Evolutionary conservation across 2,797 vertebrate species (phyloP).

Genomic region (Poeciliopsis paucimaculata): DNA sequence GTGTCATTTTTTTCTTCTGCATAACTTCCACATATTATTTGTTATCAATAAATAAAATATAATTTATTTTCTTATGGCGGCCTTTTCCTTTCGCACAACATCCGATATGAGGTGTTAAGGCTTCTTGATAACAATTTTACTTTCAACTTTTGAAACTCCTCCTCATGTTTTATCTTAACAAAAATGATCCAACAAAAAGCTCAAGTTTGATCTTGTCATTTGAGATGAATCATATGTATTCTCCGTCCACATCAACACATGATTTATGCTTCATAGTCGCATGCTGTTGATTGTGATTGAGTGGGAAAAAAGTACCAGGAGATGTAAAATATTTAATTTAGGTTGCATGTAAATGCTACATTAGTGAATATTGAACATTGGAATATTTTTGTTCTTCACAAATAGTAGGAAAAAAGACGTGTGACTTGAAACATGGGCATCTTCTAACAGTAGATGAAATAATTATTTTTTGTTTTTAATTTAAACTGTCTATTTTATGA

Average conservation of each 20-base stretch:
- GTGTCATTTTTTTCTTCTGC: background rate
- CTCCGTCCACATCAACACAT: background rate
- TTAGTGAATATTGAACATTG: background rate
- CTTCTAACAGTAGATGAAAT: too few species aligned
- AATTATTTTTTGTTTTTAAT: too few species aligned
- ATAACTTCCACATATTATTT: background rate
- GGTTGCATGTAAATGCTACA: background rate
- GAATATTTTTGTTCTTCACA: background rate
- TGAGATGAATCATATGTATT: background rate
- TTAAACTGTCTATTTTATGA: too few species aligned
- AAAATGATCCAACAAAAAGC: too few species aligned
- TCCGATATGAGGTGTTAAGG: background rate
- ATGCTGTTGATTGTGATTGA: background rate
- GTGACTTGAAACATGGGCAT: too few species aligned
- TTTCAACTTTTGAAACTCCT: background rate
- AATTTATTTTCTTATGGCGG: background rate
- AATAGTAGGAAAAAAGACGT: too few species aligned
- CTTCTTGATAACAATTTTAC: fast-evolving
- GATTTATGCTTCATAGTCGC: too few species aligned
- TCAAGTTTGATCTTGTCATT: background rate
- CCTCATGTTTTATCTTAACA: background rate
- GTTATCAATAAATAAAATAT: background rate
- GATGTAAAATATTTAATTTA: background rate
- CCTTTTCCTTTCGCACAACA: background rate
- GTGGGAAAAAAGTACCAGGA: background rate